Percentiles rank a stretch among this genome's conserved stretches.
Conservation (phyloP, 2,888 invertebrate species). For the Rotaria magnacalcarata region DNA sequence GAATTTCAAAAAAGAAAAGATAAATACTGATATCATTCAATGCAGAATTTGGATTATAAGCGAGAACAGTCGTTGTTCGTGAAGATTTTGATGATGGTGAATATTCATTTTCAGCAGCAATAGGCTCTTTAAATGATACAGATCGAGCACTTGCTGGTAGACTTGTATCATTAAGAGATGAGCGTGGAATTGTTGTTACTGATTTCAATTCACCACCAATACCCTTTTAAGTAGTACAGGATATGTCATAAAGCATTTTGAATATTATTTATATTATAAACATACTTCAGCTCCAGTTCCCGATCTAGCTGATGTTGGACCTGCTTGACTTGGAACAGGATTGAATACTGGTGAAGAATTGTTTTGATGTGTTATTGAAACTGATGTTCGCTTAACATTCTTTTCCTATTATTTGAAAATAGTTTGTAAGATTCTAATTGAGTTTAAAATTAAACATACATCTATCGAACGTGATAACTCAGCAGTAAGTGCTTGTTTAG, state of each 20-base stretch:
- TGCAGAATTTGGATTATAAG: not conserved
- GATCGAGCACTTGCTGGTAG: not conserved
- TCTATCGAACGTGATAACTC: conserved; percentile 3
- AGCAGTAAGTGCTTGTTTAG: conserved; percentile 12
- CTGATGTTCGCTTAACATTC: not conserved
- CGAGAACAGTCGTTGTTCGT: not conserved
- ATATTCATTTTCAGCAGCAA: not conserved
- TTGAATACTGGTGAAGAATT: not conserved
- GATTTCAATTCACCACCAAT: not conserved
- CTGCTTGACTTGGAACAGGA: not conserved
- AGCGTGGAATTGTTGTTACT: not conserved
- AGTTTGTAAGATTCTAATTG: not conserved
- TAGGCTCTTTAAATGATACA: not conserved
- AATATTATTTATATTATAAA: not conserved
- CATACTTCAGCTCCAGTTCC: not conserved
- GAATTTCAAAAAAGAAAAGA: not conserved
- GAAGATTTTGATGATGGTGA: not conserved
- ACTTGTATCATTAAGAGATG: not conserved
- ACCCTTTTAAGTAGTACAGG: not conserved
- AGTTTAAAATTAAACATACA: not conserved
- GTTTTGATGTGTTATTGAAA: not conserved
- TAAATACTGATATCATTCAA: not conserved
- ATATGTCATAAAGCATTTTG: not conserved
- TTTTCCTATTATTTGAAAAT: not conserved
- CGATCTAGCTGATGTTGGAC: not conserved